Evolutionary conservation across 2,113 vertebrate species (phyloP).

Genomic region (Cathartes aura): DNA sequence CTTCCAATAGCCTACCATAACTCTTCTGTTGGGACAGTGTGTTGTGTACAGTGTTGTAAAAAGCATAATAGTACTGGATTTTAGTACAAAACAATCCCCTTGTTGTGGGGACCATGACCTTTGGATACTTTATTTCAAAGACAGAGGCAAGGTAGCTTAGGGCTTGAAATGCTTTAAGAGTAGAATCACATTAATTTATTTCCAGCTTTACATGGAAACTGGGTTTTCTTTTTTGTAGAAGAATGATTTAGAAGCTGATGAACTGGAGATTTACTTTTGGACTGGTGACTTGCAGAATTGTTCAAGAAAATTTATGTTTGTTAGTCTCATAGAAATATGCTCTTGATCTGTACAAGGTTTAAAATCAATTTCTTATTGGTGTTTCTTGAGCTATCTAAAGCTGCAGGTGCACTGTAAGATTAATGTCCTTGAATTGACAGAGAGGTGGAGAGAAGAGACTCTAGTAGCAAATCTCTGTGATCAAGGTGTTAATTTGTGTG

Average conservation of each 20-base stretch:
- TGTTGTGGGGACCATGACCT: not conserved
- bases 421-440: not conserved
- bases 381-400: not conserved
- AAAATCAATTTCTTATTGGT: not conserved
- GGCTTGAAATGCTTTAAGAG: not conserved
- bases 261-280: not conserved
- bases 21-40: not conserved
- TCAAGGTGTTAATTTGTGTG: not conserved
- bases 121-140: not conserved
- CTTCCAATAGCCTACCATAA: not conserved
- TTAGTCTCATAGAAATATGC: not conserved
- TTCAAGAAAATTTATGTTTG: not conserved
- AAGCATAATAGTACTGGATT: not conserved
- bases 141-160: not conserved
- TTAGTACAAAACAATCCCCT: not conserved
- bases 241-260: not conserved
- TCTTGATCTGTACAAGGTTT: not conserved
- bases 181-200: not conserved
- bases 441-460: not conserved
- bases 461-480: not conserved
- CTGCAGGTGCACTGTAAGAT: not conserved
- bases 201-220: not conserved
- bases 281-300: not conserved
- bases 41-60: not conserved
- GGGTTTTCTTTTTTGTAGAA: not conserved